Evolutionary conservation across 1,140 invertebrate species (phyloP).

Genomic region (Drosophila carrolli): DNA sequence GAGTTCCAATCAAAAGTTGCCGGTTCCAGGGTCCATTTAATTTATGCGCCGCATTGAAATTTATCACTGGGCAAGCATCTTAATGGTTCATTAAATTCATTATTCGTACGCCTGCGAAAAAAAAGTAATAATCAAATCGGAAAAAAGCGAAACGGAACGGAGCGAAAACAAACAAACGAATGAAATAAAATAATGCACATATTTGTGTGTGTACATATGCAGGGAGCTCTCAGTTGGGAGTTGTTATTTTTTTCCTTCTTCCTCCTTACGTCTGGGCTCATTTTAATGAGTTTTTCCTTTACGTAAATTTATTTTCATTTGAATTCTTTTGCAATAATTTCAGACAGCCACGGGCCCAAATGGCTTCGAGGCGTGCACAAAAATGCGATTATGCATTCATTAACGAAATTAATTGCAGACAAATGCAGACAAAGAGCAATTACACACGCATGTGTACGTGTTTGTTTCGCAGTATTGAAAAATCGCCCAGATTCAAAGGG

Average conservation of each 20-base stretch:
- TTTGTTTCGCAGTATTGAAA: slow-evolving; percentile 38
- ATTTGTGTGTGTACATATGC: slow-evolving; percentile 55
- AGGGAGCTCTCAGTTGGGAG: slow-evolving; percentile 11
- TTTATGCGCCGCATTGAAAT: slow-evolving; percentile 77
- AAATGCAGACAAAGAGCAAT: slow-evolving; percentile 57
- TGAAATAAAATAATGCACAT: slow-evolving; percentile 71
- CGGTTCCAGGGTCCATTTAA: slow-evolving; percentile 56
- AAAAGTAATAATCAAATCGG: slow-evolving; percentile 52
- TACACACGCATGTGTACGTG: slow-evolving; percentile 60
- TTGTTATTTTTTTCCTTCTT: slow-evolving; percentile 17
- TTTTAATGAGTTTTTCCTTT: slow-evolving; percentile 82
- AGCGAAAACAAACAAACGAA: slow-evolving; percentile 50
- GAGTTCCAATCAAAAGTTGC: slow-evolving; percentile 9
- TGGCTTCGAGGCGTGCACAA: slow-evolving; percentile 76
- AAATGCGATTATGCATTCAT: slow-evolving; percentile 82
- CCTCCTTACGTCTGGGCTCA: slow-evolving; percentile 58
- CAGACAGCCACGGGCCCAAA: slow-evolving; percentile 56
- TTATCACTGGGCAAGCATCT: slow-evolving; percentile 78
- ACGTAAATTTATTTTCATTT: slow-evolving; percentile 82
- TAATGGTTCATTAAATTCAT: slow-evolving; percentile 83
- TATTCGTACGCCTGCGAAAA: slow-evolving; percentile 63
- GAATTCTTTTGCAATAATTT: slow-evolving; percentile 75
- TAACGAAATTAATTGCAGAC: slow-evolving; percentile 82
- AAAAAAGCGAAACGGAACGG: slow-evolving; percentile 8
- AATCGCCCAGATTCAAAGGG: slow-evolving; percentile 23